A percentile compares a stretch with the other conserved stretches of the same genome.
phyloP scores from a whole-genome alignment of 2,113 vertebrate genomes.

The Rhodinocichla rosea region DNA sequence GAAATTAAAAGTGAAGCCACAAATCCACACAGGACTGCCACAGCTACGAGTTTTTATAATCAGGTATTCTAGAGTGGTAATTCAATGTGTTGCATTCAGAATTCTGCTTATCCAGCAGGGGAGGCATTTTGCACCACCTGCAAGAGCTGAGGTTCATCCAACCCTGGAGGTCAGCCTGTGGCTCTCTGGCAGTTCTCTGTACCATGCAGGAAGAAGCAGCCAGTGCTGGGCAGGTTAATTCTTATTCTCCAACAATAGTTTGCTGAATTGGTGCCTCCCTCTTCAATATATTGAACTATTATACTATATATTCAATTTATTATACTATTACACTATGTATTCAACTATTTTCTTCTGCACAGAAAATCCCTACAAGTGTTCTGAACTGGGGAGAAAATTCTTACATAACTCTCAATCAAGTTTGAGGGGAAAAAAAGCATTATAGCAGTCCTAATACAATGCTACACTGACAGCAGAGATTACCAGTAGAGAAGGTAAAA shows the following conservation, averaged over 20 bases:
- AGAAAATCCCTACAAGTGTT: background rate
- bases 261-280: background rate
- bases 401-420: background rate
- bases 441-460: background rate
- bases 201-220: background rate
- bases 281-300: background rate
- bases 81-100: background rate
- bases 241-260: background rate
- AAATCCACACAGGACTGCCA: slow-evolving; percentile 45
- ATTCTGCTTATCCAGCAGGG: background rate
- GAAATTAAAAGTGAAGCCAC: slow-evolving; percentile 66
- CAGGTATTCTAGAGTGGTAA: background rate
- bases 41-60: slow-evolving; percentile 12
- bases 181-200: background rate
- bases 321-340: no score
- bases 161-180: background rate
- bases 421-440: background rate
- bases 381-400: background rate
- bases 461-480: background rate
- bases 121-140: background rate
- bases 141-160: background rate
- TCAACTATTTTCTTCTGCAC: background rate
- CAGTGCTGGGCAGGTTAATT: background rate
- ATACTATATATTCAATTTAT: no score
- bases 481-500: background rate